Evolutionary conservation across 2,797 vertebrate genomes (phyloP), one percentile per base, ranked within the genome.

Genomic region (Chanos chanos): DNA sequence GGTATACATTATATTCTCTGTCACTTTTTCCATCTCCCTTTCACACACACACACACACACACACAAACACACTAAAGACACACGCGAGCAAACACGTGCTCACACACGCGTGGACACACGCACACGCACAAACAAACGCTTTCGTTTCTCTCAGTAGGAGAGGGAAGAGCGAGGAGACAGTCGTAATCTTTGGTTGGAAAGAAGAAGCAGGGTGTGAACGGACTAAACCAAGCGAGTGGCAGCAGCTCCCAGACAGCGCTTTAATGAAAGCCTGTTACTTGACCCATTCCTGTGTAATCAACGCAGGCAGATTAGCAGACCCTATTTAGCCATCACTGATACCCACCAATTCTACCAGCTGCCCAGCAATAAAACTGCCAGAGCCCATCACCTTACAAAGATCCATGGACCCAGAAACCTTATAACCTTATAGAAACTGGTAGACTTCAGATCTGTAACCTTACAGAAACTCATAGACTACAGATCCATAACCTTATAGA

Each of bases 261-360:
- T 47, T 68, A 72, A 72, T 74, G 48, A 70, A 53, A 60, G 59
- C 49, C 54, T 56, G 72, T 44, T 34, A 55, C 43, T 53, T 50
- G 63, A 27, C 50, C 45, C 63, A 64, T 70, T 50, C 64, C 47
- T n/a, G 54, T 74, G 61, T 64, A 74, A 74, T 74, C 68, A 65
- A 68, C 61, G 65, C 51, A 71, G 51, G 51, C 54, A 67, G 72
- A 74, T 74, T 71, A 74, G 55, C 56, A 61, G 63, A 62, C 39
- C 22, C 37, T 51, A 68, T 71, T 66, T 74, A 68, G 56, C 40
- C 56, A 47, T 61, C 33, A 61, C 50, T 55, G 56, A 65, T 51
- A 61, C 68, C 44, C 57, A 39, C 52, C 6, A 13, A 43, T 51
- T 52, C 47, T 21, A 51, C 48, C 44, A 18, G 15, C 61, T 55